A percentile compares a stretch with the other conserved stretches of the same genome.
Conservation (phyloP, 2,797 vertebrate genomes). For the Podarcis siculus region DNA sequence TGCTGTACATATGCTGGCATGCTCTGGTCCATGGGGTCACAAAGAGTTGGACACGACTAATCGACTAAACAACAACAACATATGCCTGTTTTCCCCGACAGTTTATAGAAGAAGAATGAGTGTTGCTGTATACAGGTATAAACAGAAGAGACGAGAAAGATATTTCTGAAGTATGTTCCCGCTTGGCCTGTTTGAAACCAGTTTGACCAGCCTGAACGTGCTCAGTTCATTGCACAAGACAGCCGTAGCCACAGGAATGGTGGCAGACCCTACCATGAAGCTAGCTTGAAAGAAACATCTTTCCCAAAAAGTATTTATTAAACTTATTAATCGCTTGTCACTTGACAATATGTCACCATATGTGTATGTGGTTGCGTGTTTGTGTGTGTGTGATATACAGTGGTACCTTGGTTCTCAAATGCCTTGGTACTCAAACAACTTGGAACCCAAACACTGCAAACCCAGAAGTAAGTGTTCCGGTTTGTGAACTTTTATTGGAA, state of each 20-base stretch:
- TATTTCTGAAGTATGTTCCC: constrained; percentile 9
- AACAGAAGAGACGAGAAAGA: constrained; percentile 3
- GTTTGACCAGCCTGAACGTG: neutral
- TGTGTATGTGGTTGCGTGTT: too few relatives aligned
- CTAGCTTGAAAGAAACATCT: neutral
- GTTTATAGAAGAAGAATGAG: neutral
- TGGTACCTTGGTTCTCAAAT: too few relatives aligned
- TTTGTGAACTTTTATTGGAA: too few relatives aligned
- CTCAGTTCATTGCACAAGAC: neutral
- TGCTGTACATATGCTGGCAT: too few relatives aligned
- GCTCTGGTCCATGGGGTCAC: too few relatives aligned
- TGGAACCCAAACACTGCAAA: too few relatives aligned
- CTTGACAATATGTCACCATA: too few relatives aligned
- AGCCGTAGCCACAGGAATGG: neutral
- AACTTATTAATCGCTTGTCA: too few relatives aligned
- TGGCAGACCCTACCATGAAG: neutral
- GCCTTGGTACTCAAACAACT: too few relatives aligned
- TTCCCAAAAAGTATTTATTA: neutral
- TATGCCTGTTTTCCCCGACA: neutral
- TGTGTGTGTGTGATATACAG: too few relatives aligned
- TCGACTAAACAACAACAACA: neutral
- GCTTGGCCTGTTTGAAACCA: neutral
- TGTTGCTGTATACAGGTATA: neutral
- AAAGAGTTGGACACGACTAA: too few relatives aligned
- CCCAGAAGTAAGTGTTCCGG: too few relatives aligned